Base-by-base conservation (phyloP, 2,797 vertebrate genomes). In the Muscicapa comitata region DNA sequence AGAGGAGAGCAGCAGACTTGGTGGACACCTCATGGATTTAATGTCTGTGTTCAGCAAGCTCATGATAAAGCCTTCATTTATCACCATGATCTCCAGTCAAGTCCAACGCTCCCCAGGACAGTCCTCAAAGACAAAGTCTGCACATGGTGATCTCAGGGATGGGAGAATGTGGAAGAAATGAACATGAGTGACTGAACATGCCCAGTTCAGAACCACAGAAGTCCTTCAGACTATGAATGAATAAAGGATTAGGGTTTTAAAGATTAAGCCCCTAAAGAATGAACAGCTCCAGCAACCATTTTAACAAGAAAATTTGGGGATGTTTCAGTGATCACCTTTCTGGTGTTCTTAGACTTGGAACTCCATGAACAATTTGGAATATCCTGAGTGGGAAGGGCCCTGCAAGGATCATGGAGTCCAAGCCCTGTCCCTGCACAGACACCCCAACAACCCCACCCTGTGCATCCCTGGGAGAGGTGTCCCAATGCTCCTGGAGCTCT, bases 401-500 rank as follows among this genome's bases (percentile, higher is more conserved):
- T 20, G 13, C 43, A 25, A 0, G 17, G 45, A 57, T 24, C 50
- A 40, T 2, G 0, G 10, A 51, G 6, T 31, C 33, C 43, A 26
- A 16, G 1, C 1, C 38, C 51, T 45, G 20, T 0, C 7, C 79
- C 38, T 77, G 58, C 45, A 2, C 38, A 65, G n/a, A 65, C 29
- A 2, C 11, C 28, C 13, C 72, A 89, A 2, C 20, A 90, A 40
- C 2, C 21, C 55, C 71, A 43, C 11, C 24, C n/a, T 51, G 43
- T n/a, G n/a, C n/a, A n/a, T 5, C 15, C 31, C 65, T 33, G 14
- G 28, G 4, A 33, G 57, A 0, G 0, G 0, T 75, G 13, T 18
- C 57, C 25, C 16, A 76, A 4, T 0, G 0, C 10, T 31, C 50
- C 72, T 31, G 20, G n/a, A 83, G 72, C 51, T 58, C 51, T 35